These are phyloP conservation scores for Eurystomus gularis DNA, from an alignment of 2,113 vertebrate genomes.

Conservation along the genomic window DNA sequence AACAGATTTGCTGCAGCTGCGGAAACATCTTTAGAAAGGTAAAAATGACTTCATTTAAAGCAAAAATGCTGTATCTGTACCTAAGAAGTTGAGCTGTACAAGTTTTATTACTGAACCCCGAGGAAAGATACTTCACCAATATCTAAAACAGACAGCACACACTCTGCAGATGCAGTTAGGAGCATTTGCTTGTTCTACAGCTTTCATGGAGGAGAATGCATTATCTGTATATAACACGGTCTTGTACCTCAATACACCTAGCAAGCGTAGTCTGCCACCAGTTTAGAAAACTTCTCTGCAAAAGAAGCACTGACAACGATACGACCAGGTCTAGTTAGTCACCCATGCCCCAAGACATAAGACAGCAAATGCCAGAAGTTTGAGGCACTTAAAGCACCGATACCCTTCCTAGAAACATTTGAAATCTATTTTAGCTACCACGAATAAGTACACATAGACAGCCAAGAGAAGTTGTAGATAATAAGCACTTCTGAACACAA, in stretches of 20 bases:
- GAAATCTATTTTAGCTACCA: neutral
- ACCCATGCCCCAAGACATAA: neutral
- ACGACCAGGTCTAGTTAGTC: neutral
- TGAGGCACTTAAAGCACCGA: neutral
- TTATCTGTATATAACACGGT: neutral
- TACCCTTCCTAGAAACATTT: neutral
- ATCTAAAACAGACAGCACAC: neutral
- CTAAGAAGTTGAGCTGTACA: slow-evolving; percentile 7
- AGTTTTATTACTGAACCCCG: slow-evolving; percentile 38
- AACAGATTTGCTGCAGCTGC: neutral
- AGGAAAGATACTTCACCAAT: slow-evolving; percentile 47
- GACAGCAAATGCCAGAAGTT: neutral
- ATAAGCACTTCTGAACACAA: neutral
- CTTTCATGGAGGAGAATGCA: slow-evolving; percentile 21
- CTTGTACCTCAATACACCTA: slow-evolving; percentile 1
- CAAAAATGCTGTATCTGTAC: neutral
- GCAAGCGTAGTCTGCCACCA: neutral
- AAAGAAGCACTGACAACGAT: neutral
- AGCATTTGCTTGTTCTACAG: slow-evolving; percentile 3
- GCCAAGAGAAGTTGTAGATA: neutral
- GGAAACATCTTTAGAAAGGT: neutral
- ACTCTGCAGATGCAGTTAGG: slow-evolving; percentile 20
- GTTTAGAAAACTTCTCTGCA: neutral
- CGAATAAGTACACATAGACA: neutral
- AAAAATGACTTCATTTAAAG: neutral